phyloP scores from a whole-genome alignment of 2,797 vertebrate genomes.

The Stomatorhinus walkeri region DNA sequence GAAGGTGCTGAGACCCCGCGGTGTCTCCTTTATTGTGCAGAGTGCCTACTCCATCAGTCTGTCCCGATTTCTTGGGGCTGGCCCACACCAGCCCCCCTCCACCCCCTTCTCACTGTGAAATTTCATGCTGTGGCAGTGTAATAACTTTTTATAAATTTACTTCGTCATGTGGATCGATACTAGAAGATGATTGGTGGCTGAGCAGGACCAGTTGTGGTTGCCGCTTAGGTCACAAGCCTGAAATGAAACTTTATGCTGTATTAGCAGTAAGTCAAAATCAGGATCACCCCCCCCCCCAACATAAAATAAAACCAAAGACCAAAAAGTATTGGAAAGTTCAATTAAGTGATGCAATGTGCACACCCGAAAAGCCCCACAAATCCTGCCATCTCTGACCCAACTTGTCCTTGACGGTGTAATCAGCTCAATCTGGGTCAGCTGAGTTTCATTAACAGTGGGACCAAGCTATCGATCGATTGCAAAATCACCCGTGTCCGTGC shows the following conservation, averaged over 20 bases:
- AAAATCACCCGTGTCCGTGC: background rate
- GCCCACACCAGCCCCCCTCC: background rate
- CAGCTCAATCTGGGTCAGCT: conserved; percentile 2
- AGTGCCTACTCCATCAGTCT: background rate
- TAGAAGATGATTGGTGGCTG: background rate
- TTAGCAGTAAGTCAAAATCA: background rate
- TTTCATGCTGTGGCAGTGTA: background rate
- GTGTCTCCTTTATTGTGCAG: background rate
- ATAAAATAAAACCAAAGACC: background rate
- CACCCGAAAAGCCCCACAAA: background rate
- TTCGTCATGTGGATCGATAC: background rate
- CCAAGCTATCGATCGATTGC: background rate
- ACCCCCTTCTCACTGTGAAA: background rate
- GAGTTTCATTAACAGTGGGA: background rate
- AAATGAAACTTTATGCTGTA: background rate
- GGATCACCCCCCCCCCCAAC: background rate
- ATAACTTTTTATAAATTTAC: conserved; percentile 6
- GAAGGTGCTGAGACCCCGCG: background rate
- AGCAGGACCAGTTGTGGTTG: background rate
- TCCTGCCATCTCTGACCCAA: background rate
- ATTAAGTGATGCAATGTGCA: background rate
- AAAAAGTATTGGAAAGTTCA: background rate
- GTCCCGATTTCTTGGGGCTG: background rate
- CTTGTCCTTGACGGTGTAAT: background rate
- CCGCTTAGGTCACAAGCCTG: background rate